Percentiles rank a stretch among this genome's conserved stretches.
Conservation (phyloP, 2,113 vertebrate genomes). For the Candoia aspera region DNA sequence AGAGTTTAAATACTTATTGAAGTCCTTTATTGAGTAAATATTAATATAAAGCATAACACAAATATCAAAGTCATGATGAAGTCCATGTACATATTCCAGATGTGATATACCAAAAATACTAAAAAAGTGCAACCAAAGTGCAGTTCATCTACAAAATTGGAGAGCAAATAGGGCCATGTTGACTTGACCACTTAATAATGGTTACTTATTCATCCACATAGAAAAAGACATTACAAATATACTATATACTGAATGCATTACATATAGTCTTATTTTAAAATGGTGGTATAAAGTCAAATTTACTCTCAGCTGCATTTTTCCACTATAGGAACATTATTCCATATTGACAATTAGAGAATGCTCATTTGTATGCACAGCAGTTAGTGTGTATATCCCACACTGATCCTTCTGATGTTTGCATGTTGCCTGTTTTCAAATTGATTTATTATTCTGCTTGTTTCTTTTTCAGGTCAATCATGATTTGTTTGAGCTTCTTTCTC, state of each 20-base stretch:
- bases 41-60: neutral
- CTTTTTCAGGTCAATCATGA: neutral
- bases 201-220: neutral
- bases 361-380: neutral
- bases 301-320: neutral
- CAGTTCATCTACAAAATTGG: too few species aligned
- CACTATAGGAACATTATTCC: neutral
- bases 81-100: neutral
- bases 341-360: neutral
- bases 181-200: neutral
- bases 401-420: neutral
- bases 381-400: neutral
- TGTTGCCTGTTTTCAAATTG: neutral
- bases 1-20: neutral
- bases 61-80: neutral
- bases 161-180: neutral
- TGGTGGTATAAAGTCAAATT: neutral
- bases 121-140: neutral
- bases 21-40: neutral
- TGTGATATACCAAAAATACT: neutral
- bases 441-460: slow-evolving; percentile 3
- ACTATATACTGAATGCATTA: neutral
- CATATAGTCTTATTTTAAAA: neutral
- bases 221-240: neutral
- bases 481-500: neutral